Percentiles rank a stretch among this genome's conserved stretches.
phyloP scores from a whole-genome alignment of 1,140 invertebrate species.

The Caenorhabditis elegans region WBcel235 BX284602.5:4705501-4706000 shows the following conservation, averaged over 20 bases:
- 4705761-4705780: not conserved
- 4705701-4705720: not conserved
- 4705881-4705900: not conserved
- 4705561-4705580: not conserved
- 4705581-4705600: not conserved
- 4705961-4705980: not conserved
- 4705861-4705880: not conserved
- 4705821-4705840: not conserved
- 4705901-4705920: not conserved
- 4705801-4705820: not conserved
- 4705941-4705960: slow-evolving; percentile 1
- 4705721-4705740: not conserved
- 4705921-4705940: not conserved
- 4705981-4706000: too few relatives aligned
- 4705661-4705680: not conserved
- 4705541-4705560: too few relatives aligned
- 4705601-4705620: not conserved
- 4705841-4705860: not conserved
- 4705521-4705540: not conserved
- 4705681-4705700: not conserved
- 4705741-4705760: not conserved
- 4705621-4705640: not conserved
- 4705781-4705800: not conserved
- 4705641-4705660: not conserved
- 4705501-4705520: not conserved